A percentile compares a stretch with the other conserved stretches of the same genome.
These are phyloP conservation scores for Nebria brevicollis DNA, from an alignment of 2,888 invertebrate species.

Conservation along the genomic window DNA sequence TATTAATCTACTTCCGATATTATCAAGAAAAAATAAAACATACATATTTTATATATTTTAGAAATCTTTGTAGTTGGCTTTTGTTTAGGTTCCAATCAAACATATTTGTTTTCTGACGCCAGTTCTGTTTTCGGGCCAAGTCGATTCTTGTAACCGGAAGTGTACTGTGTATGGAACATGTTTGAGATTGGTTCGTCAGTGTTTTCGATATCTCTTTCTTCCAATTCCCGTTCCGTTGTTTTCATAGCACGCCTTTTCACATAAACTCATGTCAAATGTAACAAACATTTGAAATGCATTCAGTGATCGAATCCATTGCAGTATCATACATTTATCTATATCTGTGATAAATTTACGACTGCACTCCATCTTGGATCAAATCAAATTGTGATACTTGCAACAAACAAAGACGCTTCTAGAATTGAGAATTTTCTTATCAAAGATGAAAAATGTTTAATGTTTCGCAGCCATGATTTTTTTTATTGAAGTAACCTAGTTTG, in stretches of 20 bases:
- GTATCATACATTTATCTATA: slow-evolving; percentile 18
- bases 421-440: no score
- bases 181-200: slow-evolving; percentile 16
- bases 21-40: no score
- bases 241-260: not conserved
- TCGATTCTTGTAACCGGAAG: slow-evolving; percentile 6
- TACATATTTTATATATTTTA: no score
- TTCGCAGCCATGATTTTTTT: no score
- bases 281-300: slow-evolving; percentile 31
- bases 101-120: not conserved
- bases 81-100: not conserved
- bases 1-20: no score
- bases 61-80: no score
- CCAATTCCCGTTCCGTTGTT: not conserved
- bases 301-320: slow-evolving; percentile 30
- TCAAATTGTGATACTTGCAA: no score
- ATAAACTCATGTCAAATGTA: slow-evolving; percentile 29
- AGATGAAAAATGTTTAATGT: no score
- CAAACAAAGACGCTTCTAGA: no score
- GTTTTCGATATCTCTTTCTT: not conserved
- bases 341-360: slow-evolving; percentile 29
- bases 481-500: no score
- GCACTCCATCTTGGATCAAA: slow-evolving; percentile 3
- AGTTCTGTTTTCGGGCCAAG: not conserved
- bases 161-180: not conserved